Evolutionary conservation across 2,113 vertebrate genomes (phyloP).

Genomic region (Monopterus albus): DNA sequence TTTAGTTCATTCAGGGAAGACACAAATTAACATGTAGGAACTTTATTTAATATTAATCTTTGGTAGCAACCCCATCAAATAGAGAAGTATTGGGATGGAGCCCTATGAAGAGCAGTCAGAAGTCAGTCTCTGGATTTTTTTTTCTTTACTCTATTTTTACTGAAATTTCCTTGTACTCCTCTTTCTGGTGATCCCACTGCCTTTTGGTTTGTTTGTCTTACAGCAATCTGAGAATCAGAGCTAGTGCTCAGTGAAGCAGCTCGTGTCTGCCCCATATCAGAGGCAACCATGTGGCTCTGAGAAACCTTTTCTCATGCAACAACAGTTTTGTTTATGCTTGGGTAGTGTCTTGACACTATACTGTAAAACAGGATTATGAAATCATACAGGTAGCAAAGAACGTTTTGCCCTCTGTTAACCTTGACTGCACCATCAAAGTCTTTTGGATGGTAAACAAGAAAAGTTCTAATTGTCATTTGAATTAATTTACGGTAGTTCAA

Average conservation of each 20-base stretch:
- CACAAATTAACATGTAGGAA: too few relatives aligned
- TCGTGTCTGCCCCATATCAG: slow-evolving; percentile 52
- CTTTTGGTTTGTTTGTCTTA: slow-evolving; percentile 48
- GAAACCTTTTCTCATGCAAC: slow-evolving; percentile 67
- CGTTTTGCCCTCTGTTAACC: slow-evolving; percentile 41
- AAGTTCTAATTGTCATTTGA: slow-evolving; percentile 6
- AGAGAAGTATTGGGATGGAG: too few relatives aligned
- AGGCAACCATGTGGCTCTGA: slow-evolving; percentile 47
- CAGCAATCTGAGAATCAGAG: slow-evolving; percentile 46
- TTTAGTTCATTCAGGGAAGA: too few relatives aligned
- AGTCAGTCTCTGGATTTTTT: slow-evolving; percentile 4
- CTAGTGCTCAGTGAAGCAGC: slow-evolving; percentile 58
- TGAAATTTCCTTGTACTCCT: background rate
- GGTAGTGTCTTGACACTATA: slow-evolving; percentile 47
- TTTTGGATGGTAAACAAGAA: slow-evolving; percentile 14
- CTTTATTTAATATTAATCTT: too few relatives aligned
- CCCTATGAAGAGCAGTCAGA: slow-evolving; percentile 13
- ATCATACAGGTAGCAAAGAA: slow-evolving; percentile 44
- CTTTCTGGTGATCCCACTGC: slow-evolving; percentile 39
- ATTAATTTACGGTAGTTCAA: too few relatives aligned
- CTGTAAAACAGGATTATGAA: slow-evolving; percentile 58
- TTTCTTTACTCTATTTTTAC: slow-evolving; percentile 5
- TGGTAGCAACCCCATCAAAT: too few relatives aligned
- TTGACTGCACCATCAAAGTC: slow-evolving; percentile 1
- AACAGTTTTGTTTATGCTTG: slow-evolving; percentile 65